Base-by-base conservation (phyloP, 2,888 invertebrate genomes). In the Machimus rusticus region DNA sequence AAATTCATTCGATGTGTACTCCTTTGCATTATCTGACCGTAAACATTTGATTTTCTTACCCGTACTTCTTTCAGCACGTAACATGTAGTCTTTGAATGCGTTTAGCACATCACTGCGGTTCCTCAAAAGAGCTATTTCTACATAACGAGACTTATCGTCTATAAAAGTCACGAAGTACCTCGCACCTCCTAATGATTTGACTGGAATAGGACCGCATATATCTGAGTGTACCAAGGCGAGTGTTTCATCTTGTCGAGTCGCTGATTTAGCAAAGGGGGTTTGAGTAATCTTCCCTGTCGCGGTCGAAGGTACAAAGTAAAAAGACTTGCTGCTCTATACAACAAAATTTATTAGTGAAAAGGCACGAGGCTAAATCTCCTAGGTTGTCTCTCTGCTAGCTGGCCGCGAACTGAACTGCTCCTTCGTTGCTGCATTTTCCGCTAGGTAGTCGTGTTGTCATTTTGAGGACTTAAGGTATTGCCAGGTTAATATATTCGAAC, bases 91-190 rank as follows among this genome's bases (percentile, higher is more conserved):
- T 77, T 57, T n/a, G 12, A 82, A 31, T 16, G 14, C n/a, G 14
- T 55, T 31, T 1, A n/a, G 8, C 55, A 88, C 87, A 43, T 87
- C 88, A 37, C 57, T 66, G 51, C 87, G 87, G 1, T 84, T 4
- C 74, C 86, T 88, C 12, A 88, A 19, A 77, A 88, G 87, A 74
- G 78, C 86, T 0, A 86, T 86, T 16, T 23, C 14, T 16, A 85
- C 46, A 43, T 43, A 88, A 51, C 39, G 19, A 5, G 87, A 87
- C 34, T 74, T 84, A 76, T 89, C 88, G 85, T 89, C 89, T 57
- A 87, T 87, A n/a, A 88, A 87, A 34, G 89, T 16, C 12, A 78
- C 74, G 43, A 87, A 87, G 76, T 84, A 87, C 37, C 57, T 74
- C 28, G 87, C 14, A 23, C 87, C 87, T 31, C 82, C 82, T 51